These are phyloP conservation scores for Hirundichthys speculiger DNA, from an alignment of 2,113 vertebrate genomes.

Conservation along the genomic window DNA sequence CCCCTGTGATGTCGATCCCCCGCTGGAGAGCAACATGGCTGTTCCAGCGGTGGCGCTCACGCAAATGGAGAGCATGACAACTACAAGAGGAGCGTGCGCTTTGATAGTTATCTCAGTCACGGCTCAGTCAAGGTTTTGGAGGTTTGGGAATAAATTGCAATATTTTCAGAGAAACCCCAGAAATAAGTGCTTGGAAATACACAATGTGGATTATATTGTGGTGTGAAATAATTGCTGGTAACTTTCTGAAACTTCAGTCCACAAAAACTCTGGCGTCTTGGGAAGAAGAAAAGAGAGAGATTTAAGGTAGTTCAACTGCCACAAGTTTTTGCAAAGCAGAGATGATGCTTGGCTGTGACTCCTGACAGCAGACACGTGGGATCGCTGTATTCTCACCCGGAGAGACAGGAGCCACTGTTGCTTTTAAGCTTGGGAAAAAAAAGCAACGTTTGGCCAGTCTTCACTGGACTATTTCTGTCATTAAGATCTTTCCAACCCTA, in stretches of 20 bases:
- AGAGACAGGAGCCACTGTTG: neutral
- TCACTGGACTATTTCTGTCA: neutral
- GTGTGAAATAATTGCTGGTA: too few relatives aligned
- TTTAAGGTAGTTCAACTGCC: too few relatives aligned
- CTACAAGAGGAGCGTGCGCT: neutral
- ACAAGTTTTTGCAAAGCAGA: too few relatives aligned
- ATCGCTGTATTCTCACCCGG: conserved; percentile 3
- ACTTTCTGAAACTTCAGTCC: too few relatives aligned
- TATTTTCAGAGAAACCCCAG: too few relatives aligned
- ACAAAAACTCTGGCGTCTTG: too few relatives aligned
- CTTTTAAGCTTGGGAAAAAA: neutral
- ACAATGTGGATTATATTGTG: too few relatives aligned
- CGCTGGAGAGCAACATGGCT: conserved; percentile 82
- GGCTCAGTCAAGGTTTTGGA: neutral
- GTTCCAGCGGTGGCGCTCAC: conserved; percentile 71
- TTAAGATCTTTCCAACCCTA: neutral
- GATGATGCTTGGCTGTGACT: neutral
- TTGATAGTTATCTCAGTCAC: neutral
- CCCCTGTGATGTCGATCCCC: conserved; percentile 84
- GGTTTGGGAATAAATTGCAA: neutral
- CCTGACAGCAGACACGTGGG: conserved; percentile 4
- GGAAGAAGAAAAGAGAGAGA: too few relatives aligned
- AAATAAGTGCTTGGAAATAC: too few relatives aligned
- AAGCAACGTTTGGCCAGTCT: neutral
- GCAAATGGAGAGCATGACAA: conserved; percentile 53